Percentiles rank a stretch among this genome's conserved stretches.
Evolutionary conservation across 2,888 invertebrate species (phyloP).

Genomic region (Fabriciana adippe): DNA sequence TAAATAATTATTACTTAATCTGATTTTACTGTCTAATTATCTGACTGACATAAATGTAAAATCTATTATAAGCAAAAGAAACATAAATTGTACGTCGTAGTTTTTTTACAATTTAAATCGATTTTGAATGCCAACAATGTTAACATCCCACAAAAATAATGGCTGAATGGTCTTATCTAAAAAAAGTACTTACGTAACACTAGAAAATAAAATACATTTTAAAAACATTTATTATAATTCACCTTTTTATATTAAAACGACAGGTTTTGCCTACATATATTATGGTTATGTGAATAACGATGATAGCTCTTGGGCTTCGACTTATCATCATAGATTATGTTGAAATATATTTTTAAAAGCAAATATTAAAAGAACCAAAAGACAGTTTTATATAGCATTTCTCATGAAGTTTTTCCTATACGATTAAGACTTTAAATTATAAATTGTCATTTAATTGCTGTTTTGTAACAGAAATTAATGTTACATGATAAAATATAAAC

Average conservation of each 20-base stretch:
- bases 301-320: background rate
- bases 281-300: constrained; percentile 7
- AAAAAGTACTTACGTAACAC: constrained; percentile 36
- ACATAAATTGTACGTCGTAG: constrained; percentile 32
- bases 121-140: constrained; percentile 43
- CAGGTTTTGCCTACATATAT: constrained; percentile 10
- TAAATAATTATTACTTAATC: background rate
- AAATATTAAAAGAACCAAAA: too few species aligned
- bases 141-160: constrained; percentile 32
- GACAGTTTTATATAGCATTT: too few species aligned
- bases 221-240: background rate
- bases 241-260: constrained; percentile 1
- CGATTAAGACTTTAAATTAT: too few species aligned
- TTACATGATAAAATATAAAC: too few species aligned
- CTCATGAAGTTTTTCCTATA: too few species aligned
- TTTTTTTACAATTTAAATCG: constrained; percentile 35
- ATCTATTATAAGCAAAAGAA: constrained; percentile 16
- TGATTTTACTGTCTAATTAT: background rate
- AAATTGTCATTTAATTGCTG: too few species aligned
- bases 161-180: constrained; percentile 26
- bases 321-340: too few species aligned
- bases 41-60: constrained; percentile 1
- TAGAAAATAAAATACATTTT: constrained; percentile 12
- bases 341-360: too few species aligned
- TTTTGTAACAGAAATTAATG: too few species aligned